These are phyloP conservation scores for Synanthedon andrenaeformis DNA, from an alignment of 2,888 invertebrate genomes.

Conservation along the genomic window DNA sequence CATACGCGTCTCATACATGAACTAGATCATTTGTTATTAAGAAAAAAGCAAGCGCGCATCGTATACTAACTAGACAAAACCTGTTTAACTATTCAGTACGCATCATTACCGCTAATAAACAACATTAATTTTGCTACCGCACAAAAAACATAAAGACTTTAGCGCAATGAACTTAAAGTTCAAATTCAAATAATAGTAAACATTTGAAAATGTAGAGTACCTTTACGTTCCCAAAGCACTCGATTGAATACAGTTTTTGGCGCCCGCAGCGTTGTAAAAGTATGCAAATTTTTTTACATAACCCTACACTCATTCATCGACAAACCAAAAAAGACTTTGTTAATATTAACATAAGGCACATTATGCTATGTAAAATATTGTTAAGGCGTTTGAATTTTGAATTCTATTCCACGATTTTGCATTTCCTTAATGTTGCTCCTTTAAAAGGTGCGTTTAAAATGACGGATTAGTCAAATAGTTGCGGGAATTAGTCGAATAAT, in stretches of 20 bases:
- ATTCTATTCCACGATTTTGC: not conserved
- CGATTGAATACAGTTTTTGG: slow-evolving; percentile 22
- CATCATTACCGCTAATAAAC: slow-evolving; percentile 38
- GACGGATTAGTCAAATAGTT: slow-evolving; percentile 49
- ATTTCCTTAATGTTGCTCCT: not conserved
- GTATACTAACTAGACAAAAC: slow-evolving; percentile 61
- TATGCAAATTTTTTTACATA: slow-evolving; percentile 40
- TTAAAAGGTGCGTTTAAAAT: slow-evolving; percentile 9
- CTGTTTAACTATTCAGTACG: slow-evolving; percentile 58
- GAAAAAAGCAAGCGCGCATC: slow-evolving; percentile 33
- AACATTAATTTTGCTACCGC: not conserved
- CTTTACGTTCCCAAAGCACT: slow-evolving; percentile 19
- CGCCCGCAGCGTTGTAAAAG: slow-evolving; percentile 37
- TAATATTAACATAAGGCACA: not conserved
- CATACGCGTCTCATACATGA: slow-evolving; percentile 22
- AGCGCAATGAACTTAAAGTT: too few species aligned
- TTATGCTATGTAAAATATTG: not conserved
- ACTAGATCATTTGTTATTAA: slow-evolving; percentile 40
- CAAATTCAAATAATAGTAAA: too few species aligned
- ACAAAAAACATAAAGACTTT: too few species aligned
- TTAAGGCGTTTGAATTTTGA: not conserved
- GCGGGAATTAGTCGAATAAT: slow-evolving; percentile 18
- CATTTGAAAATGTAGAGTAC: slow-evolving; percentile 3
- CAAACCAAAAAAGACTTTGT: not conserved
- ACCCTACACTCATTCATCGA: slow-evolving; percentile 12